Evolutionary conservation across 2,113 vertebrate species (phyloP), one percentile per base, ranked within the genome.

Genomic region (Piprites chloris): DNA sequence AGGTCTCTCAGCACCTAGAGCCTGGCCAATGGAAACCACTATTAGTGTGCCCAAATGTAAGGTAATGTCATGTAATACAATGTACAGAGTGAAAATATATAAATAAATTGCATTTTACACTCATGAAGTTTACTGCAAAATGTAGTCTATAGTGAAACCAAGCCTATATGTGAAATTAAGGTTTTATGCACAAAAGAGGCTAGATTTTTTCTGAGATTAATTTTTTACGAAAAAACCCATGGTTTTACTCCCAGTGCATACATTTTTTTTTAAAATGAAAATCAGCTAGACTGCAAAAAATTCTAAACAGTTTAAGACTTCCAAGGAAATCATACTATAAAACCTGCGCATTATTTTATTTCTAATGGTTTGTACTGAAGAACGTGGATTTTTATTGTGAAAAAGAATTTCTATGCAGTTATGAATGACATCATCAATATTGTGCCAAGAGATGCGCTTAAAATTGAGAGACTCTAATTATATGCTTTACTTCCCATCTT

Each of bases 1-100:
- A 52, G 98, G 98, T 88, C 98, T 98, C 93, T 99, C 98, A 12
- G 97, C 97, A 72, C 96, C 97, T 74, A 99, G 94, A 90, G 98
- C 98, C 99, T 99, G 88, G 32, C 22, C 77, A 65, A 9, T 2
- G 82, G 91, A 89, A 87, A 91, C 5, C 35, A 63, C 5, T 22
- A 37, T 52, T 47, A 83, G 39, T 5, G 8, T 2, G 67, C 46
- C 37, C 80, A 86, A 59, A 41, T 21, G n/a, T 15, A 75, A 46
- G 6, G 17, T 21, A 19, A 11, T 33, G 42, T 2, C 58, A 67
- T 42, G 22, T 8, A 39, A 62, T 28, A 37, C 27, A 41, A 58
- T 35, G 58, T 15, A 56, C 18, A 66, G 50, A 65, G 18, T 23
- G 42, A 66, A 76, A 46, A 69, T 42, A 39, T 21, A 39, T 28